These are phyloP conservation scores for Brenthis ino DNA, from an alignment of 2,888 invertebrate species.

Conservation along the genomic window DNA sequence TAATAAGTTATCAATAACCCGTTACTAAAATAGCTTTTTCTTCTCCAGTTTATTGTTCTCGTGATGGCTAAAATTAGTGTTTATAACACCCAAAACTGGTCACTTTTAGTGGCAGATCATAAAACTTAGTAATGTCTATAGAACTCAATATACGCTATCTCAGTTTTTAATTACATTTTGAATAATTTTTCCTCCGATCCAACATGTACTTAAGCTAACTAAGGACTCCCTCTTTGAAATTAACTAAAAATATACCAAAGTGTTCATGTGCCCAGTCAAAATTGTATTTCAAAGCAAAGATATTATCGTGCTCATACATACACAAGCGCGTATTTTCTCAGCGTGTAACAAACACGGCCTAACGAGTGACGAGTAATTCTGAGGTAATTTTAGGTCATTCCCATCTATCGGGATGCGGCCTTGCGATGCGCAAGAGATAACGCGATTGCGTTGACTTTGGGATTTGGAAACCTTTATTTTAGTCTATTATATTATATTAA, in stretches of 20 bases:
- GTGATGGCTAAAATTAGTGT: too few relatives aligned
- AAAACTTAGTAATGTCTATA: too few relatives aligned
- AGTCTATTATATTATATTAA: too few relatives aligned
- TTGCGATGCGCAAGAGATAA: conserved; percentile 49
- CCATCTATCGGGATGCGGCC: conserved; percentile 60
- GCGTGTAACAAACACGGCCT: conserved; percentile 48
- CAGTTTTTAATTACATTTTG: too few relatives aligned
- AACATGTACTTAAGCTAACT: neutral
- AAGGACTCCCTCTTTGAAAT: neutral
- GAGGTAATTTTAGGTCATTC: conserved; percentile 73
- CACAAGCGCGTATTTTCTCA: conserved; percentile 48
- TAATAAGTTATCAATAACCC: too few relatives aligned
- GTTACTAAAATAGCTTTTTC: too few relatives aligned
- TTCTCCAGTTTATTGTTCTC: too few relatives aligned
- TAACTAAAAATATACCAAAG: neutral
- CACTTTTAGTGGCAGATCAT: too few relatives aligned
- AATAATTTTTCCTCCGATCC: too few relatives aligned
- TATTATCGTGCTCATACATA: conserved; percentile 5
- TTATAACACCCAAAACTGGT: too few relatives aligned
- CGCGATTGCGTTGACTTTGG: conserved; percentile 25
- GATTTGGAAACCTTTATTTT: neutral
- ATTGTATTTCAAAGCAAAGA: conserved; percentile 6
- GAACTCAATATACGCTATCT: too few relatives aligned
- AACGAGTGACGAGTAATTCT: conserved; percentile 47
- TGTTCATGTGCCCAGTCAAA: neutral